Conservation (phyloP, 1,140 invertebrate species). For the Ceratosolen solmsi region DNA sequence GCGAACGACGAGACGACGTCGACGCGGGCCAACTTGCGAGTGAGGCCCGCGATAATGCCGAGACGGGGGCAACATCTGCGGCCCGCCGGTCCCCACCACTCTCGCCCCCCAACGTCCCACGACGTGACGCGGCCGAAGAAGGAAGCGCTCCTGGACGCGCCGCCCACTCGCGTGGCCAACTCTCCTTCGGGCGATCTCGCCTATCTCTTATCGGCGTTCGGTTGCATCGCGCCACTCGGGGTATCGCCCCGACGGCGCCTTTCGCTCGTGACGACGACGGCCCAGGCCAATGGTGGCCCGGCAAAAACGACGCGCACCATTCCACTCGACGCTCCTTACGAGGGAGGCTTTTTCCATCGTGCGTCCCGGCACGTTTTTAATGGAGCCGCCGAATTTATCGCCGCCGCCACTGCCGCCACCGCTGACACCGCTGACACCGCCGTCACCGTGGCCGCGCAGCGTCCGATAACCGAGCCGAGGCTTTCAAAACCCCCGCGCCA, state of each 20-base stretch:
- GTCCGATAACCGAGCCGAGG: too few relatives aligned
- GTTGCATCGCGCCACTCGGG: background rate
- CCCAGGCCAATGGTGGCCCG: background rate
- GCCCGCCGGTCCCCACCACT: constrained; percentile 51
- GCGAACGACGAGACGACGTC: constrained; percentile 12
- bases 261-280: background rate
- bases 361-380: background rate
- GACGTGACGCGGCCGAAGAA: constrained; percentile 35
- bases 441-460: background rate
- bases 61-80: constrained; percentile 18
- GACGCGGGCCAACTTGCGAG: constrained; percentile 11
- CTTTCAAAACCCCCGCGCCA: background rate
- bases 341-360: background rate
- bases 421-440: background rate
- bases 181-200: constrained; percentile 7
- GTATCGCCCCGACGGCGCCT: background rate
- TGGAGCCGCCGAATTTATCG: background rate
- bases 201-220: background rate
- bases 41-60: constrained; percentile 34
- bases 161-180: constrained; percentile 72
- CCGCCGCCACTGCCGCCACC: background rate
- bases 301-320: background rate
- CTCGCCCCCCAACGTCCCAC: background rate
- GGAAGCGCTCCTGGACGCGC: constrained; percentile 55
- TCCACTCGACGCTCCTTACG: background rate